Base-by-base conservation (phyloP, 2,888 invertebrate species). In the Neoaliturus tenellus region DNA sequence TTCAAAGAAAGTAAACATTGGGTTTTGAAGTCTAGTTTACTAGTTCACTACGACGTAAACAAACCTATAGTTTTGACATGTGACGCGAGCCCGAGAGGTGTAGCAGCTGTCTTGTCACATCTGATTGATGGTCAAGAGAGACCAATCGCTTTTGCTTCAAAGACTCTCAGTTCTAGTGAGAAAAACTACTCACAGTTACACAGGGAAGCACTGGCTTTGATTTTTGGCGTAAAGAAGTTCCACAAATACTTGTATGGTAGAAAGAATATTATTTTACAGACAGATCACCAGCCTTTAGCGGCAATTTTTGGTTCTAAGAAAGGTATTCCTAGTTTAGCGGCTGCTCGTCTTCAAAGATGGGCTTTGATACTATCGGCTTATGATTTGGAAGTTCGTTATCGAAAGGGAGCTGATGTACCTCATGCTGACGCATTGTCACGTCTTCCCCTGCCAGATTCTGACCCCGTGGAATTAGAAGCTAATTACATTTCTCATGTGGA, bases 211-310 rank as follows among this genome's bases (percentile, higher is more conserved):
- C 91, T 20, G 89, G 89, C 12, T 85, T 91, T 3, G 88, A 91
- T n/a, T 91, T 88, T 87, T 90, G 89, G 1, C 89, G 90, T 14
- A 89, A 90, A 83, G 80, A 25, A 89, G 84, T 91, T 91, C 86
- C 88, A 90, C 82, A 87, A 88, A 41, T 91, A 90, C 85, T 71
- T 91, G 2, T 89, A 87, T 85, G 91, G 91, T n/a, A n/a, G n/a
- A 12, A 84, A 89, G 12, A 86, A 88, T 5, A 92, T 92, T 86
- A 89, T 88, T 14, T 85, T 89, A 48, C 85, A 88, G 0, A 89
- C 87, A 5, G 89, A 89, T 81, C 89, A 89, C 73, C 88, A 88
- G 83, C 90, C 91, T 0, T 85, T 92, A 33, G 88, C 89, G 80
- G 87, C 86, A 8, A 88, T 89, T 55, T 89, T 89, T 80, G 86